Percentiles rank a stretch among this genome's conserved stretches.
Evolutionary conservation across 2,113 vertebrate species (phyloP).

Genomic region (Callospermophilus lateralis): DNA sequence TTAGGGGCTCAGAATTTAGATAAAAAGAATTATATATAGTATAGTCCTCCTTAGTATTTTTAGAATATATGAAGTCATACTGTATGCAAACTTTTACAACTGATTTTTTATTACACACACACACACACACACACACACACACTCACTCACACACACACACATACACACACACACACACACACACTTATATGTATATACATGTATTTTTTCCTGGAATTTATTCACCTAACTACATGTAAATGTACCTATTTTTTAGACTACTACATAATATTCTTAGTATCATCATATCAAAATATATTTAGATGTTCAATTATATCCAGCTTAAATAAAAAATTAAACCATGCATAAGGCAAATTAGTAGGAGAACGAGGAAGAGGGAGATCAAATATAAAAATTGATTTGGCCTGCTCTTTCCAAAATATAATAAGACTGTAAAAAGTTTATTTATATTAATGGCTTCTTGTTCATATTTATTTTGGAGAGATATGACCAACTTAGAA

Average conservation of each 20-base stretch:
- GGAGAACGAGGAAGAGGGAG: not conserved
- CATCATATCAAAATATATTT: constrained; percentile 27
- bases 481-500: not conserved
- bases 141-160: no score
- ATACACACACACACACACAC: no score
- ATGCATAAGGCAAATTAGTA: not conserved
- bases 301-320: not conserved
- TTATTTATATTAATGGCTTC: not conserved
- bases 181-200: not conserved
- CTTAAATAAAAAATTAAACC: not conserved
- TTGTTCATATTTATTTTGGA: constrained; percentile 11
- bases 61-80: not conserved
- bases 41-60: not conserved
- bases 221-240: not conserved
- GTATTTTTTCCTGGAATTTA: not conserved
- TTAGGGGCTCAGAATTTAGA: not conserved
- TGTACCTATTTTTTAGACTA: not conserved
- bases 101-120: not conserved
- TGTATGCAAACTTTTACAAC: not conserved
- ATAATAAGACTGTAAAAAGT: not conserved
- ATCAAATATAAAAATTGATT: not conserved
- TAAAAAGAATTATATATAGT: not conserved
- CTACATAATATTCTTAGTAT: not conserved
- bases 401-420: not conserved
- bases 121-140: no score